phyloP scores from a whole-genome alignment of 2,888 invertebrate genomes.

The Drosophila aldrichi region DNA sequence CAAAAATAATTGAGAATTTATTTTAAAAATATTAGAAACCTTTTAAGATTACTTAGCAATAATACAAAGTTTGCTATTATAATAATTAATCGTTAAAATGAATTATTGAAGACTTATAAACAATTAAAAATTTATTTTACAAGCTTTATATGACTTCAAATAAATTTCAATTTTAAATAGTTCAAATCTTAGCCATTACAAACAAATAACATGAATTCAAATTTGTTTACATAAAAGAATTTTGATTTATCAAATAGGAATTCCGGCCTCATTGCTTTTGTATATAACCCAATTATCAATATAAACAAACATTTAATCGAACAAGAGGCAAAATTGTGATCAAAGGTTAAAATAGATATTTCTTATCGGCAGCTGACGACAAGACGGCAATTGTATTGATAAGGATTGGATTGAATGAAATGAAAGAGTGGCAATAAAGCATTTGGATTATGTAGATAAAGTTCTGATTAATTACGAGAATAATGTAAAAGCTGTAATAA shows the following conservation, averaged over 20 bases:
- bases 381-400: slow-evolving; percentile 41
- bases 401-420: slow-evolving; percentile 36
- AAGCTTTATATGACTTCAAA: no score
- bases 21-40: no score
- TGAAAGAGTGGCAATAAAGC: not conserved
- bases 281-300: not conserved
- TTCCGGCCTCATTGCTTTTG: not conserved
- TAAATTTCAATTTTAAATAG: no score
- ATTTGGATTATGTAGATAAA: not conserved
- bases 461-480: not conserved
- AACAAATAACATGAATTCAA: no score
- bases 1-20: no score
- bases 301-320: slow-evolving; percentile 22
- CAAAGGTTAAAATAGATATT: slow-evolving; percentile 53
- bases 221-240: not conserved
- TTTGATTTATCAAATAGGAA: not conserved
- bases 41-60: no score
- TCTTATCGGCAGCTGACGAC: slow-evolving; percentile 55
- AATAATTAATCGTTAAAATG: no score
- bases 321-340: slow-evolving; percentile 12
- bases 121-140: no score
- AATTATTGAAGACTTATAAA: no score
- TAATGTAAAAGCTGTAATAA: no score
- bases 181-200: no score
- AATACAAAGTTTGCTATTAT: no score